phyloP scores from a whole-genome alignment of 2,888 invertebrate species.

The Hydropsyche betteni region DNA sequence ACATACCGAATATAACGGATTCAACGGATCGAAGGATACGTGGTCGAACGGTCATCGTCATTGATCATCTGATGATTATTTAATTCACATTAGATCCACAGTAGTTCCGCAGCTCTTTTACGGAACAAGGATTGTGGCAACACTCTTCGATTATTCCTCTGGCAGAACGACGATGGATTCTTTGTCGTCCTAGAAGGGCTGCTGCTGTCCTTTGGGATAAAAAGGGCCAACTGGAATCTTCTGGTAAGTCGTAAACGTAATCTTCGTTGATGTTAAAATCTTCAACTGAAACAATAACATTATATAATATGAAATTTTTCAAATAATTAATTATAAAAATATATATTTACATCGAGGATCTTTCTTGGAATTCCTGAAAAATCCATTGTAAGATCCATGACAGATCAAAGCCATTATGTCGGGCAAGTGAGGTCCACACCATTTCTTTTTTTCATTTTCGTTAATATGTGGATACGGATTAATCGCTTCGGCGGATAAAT shows the following conservation, averaged over 20 bases:
- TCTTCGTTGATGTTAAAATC: neutral
- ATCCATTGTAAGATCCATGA: slow-evolving; percentile 35
- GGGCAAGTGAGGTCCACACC: slow-evolving; percentile 43
- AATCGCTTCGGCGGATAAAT: neutral
- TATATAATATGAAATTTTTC: no score
- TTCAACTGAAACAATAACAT: neutral
- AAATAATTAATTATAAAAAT: no score
- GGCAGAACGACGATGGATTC: no score
- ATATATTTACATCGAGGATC: slow-evolving; percentile 34
- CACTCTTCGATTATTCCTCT: slow-evolving; percentile 14
- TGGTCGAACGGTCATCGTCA: neutral
- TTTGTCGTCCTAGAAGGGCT: neutral
- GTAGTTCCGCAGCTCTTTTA: neutral
- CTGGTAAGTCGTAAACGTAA: neutral
- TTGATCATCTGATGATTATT: no score
- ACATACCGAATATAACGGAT: no score
- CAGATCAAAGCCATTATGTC: slow-evolving; percentile 44
- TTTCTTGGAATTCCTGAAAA: slow-evolving; percentile 28
- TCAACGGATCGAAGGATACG: neutral
- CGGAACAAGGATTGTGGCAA: neutral
- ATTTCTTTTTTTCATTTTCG: slow-evolving; percentile 9
- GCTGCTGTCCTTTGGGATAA: neutral
- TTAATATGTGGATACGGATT: slow-evolving; percentile 14
- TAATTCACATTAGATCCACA: neutral
- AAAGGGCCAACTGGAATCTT: neutral